Evolutionary conservation across 2,888 invertebrate species (phyloP).

Genomic region (Drosophila prolongata): DNA sequence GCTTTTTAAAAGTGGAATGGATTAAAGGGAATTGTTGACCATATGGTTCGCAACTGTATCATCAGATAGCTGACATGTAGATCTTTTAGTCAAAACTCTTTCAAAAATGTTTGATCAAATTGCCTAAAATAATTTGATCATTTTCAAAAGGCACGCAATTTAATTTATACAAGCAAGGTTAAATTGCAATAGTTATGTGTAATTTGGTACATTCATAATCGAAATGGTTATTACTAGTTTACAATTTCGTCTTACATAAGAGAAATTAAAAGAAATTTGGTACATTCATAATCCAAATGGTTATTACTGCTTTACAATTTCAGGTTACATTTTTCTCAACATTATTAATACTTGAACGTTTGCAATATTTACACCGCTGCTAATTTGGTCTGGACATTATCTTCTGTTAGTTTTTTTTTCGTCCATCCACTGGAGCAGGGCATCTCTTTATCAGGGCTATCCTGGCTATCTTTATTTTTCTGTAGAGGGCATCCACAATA

Average conservation of each 20-base stretch:
- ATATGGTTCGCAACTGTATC: not conserved
- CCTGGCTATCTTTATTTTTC: conserved; percentile 2
- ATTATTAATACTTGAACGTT: no score
- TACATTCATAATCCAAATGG: not conserved
- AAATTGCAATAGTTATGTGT: no score
- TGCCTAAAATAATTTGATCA: no score
- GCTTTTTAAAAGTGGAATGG: not conserved
- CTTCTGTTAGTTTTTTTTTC: conserved; percentile 39
- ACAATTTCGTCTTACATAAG: no score
- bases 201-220: no score
- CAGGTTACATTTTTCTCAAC: not conserved
- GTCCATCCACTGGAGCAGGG: conserved; percentile 52
- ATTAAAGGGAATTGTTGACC: not conserved
- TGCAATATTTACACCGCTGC: conserved; percentile 45
- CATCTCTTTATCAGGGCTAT: not conserved
- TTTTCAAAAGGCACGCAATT: no score
- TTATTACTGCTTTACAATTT: not conserved
- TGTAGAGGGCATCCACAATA: conserved; percentile 85
- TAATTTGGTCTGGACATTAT: conserved; percentile 46
- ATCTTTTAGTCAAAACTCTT: no score
- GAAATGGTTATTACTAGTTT: no score
- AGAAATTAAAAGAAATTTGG: no score
- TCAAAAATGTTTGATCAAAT: no score
- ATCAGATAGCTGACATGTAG: no score
- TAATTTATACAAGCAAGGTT: no score